These are phyloP conservation scores for Phaethon lepturus DNA, from an alignment of 2,113 vertebrate genomes.

Conservation along the genomic window DNA sequence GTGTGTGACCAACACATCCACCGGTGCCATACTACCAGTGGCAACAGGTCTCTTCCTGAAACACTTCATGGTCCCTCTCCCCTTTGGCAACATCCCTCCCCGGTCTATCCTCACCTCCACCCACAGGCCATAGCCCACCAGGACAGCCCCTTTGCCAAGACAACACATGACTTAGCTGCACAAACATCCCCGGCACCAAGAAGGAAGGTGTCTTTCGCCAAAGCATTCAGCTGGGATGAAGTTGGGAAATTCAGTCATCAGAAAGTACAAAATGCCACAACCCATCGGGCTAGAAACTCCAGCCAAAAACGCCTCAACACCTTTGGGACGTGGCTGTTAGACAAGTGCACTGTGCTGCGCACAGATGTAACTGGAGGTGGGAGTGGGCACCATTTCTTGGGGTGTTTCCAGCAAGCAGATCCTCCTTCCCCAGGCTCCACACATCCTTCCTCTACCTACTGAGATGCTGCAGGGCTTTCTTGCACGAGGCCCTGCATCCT, in stretches of 20 bases:
- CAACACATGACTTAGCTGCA: rapidly evolving
- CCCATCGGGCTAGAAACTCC: neutral
- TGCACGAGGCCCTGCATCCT: neutral
- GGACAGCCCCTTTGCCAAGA: neutral
- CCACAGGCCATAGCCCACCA: neutral
- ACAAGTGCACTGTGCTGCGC: neutral
- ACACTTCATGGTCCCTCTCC: neutral
- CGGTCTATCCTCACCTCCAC: neutral
- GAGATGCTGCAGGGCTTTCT: neutral
- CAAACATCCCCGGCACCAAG: neutral
- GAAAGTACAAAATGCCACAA: neutral
- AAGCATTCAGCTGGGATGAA: neutral
- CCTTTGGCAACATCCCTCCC: neutral
- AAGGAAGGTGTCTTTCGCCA: neutral
- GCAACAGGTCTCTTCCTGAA: neutral
- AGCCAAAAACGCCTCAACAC: neutral
- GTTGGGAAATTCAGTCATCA: neutral
- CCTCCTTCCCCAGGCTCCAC: neutral
- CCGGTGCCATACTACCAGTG: neutral
- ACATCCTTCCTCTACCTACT: neutral
- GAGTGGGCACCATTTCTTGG: neutral
- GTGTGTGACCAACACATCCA: neutral
- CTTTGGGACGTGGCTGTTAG: neutral
- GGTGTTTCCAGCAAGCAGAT: neutral
- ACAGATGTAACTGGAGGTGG: neutral